Evolutionary conservation across 2,113 vertebrate species (phyloP).

Genomic region (Pycnonotus jocosus): DNA sequence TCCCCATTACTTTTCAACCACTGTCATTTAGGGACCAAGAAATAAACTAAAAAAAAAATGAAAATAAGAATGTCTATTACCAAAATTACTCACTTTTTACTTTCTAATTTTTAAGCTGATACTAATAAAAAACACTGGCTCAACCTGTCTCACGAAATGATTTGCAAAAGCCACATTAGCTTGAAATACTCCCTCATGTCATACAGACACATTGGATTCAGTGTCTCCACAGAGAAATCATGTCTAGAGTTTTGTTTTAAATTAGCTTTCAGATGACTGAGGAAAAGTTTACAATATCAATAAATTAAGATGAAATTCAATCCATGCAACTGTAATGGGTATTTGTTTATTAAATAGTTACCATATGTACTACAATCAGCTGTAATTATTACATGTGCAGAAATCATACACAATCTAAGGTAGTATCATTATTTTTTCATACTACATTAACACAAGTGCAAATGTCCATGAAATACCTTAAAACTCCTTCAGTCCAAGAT

Average conservation of each 20-base stretch:
- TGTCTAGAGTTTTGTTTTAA: not conserved
- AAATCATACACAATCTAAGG: not conserved
- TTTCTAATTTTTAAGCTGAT: not conserved
- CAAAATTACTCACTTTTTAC: not conserved
- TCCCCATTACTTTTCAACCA: not conserved
- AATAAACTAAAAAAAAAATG: not conserved
- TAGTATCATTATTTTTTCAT: not conserved
- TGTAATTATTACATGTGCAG: not conserved
- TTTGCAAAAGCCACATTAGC: not conserved
- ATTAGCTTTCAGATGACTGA: not conserved
- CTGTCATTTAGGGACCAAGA: not conserved
- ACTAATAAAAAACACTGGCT: not conserved
- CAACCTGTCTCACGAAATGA: not conserved
- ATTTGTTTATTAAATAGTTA: not conserved
- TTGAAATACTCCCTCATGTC: not conserved
- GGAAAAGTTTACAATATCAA: not conserved
- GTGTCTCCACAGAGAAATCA: not conserved
- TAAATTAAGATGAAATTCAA: not conserved
- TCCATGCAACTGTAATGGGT: not conserved
- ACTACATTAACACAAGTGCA: not conserved
- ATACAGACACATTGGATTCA: not conserved
- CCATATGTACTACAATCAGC: not conserved
- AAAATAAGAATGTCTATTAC: not conserved
- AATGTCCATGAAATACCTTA: not conserved
- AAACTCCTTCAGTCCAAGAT: not conserved